Base-by-base conservation (phyloP, 2,797 vertebrate species). In the Protonibea diacanthus region DNA sequence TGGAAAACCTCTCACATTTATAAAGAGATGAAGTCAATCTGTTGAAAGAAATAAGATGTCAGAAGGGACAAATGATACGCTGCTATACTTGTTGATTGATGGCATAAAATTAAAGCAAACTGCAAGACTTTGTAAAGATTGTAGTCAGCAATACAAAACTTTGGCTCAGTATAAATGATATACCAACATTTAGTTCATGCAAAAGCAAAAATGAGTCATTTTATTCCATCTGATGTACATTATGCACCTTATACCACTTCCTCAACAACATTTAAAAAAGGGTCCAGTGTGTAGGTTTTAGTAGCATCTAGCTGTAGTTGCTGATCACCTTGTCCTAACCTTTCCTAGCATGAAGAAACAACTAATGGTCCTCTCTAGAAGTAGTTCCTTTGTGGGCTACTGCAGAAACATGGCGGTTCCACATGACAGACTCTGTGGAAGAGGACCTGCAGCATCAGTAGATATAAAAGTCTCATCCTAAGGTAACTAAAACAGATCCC, bases 1-100 rank as follows among this genome's bases (percentile, higher is more conserved):
- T 70, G 76, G 69, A 84, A 67, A 73, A 85, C 78, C 74, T 81
- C 51, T 81, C 38, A 42, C 68, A 77, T 86, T 82, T 68, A 78
- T 80, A 51, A 78, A 74, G 56, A 69, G 56, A 76, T 80, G 42
- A 80, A 74, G 64, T 68, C 2, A 67, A 63, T 80, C 33, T 72
- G 38, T 74, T 75, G 17, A 48, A 17, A 56, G 73, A 48, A 48
- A 67, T 23, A 27, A 68, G 45, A 60, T 11, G 55, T 6, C 71
- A 61, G 70, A 77, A 70, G 53, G 48, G 67, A 27, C 12, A 58
- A 71, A 53, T 3, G 3, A 59, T 38, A 2, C 42, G 33, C 33
- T 8, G 15, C 20, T 57, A 6, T 3, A 38, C 25, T 47, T 29
- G 2, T n/a, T 58, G 57, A 81, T 40, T 29, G 53, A 78, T 73